These are phyloP conservation scores for Salvator merianae DNA, from an alignment of 2,113 vertebrate genomes.

Conservation along the genomic window DNA sequence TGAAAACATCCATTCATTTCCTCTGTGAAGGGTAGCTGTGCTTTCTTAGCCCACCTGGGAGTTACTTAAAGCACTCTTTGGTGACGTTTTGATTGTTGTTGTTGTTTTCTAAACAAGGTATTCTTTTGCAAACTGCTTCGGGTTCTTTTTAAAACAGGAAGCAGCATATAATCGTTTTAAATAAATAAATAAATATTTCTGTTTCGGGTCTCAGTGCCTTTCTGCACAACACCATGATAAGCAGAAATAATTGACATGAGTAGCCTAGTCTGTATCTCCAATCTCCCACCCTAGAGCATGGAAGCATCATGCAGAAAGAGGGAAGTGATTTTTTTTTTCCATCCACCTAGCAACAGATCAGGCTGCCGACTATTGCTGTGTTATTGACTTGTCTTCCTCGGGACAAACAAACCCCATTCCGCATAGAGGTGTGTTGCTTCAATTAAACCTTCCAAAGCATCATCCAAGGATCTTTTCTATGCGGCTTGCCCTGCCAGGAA, in stretches of 20 bases:
- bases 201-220: background rate
- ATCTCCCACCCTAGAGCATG: background rate
- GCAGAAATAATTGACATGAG: background rate
- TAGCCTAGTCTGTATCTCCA: background rate
- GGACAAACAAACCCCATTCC: background rate
- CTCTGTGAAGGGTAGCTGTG: too few species aligned
- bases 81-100: too few species aligned
- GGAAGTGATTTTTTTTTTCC: background rate
- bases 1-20: too few species aligned
- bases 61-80: too few species aligned
- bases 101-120: too few species aligned
- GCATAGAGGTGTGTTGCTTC: background rate
- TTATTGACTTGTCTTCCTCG: fast-evolving
- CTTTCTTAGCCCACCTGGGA: too few species aligned
- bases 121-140: too few species aligned
- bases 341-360: background rate
- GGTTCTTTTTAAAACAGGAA: too few species aligned
- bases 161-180: too few species aligned
- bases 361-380: background rate
- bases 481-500: background rate
- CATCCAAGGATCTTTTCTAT: background rate
- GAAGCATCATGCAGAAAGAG: background rate
- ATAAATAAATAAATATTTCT: too few species aligned
- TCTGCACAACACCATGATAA: background rate
- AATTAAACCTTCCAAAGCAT: background rate